Evolutionary conservation across 2,888 invertebrate species (phyloP).

Genomic region (Sympetrum striolatum): DNA sequence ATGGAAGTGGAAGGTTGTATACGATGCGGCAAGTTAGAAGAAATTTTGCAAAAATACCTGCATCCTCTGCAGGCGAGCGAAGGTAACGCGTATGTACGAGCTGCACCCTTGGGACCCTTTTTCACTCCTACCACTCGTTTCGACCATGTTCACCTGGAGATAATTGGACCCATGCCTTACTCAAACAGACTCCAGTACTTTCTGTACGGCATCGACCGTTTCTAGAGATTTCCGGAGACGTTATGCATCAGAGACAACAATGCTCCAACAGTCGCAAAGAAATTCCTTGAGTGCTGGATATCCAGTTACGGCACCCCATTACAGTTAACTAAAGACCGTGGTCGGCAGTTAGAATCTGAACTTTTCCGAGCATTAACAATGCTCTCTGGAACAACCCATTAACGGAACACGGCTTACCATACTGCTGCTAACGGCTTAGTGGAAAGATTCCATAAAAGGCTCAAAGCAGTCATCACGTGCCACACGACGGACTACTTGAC

Average conservation of each 20-base stretch:
- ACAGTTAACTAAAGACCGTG: conserved; percentile 47
- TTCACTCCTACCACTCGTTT: too few species aligned
- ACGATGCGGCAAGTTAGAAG: too few species aligned
- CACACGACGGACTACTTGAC: conserved; percentile 51
- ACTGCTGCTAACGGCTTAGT: conserved; percentile 57
- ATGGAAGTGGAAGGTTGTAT: too few species aligned
- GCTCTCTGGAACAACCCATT: neutral
- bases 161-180: too few species aligned
- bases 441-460: conserved; percentile 57
- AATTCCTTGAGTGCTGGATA: conserved; percentile 57
- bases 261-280: conserved; percentile 55
- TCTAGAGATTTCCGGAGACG: conserved; percentile 57
- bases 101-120: too few species aligned
- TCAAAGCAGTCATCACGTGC: conserved; percentile 56
- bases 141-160: too few species aligned
- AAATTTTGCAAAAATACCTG: too few species aligned
- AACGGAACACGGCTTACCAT: neutral
- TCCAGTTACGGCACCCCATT: conserved; percentile 49
- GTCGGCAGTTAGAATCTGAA: conserved; percentile 45
- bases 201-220: conserved; percentile 51
- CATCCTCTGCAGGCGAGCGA: too few species aligned
- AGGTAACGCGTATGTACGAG: too few species aligned
- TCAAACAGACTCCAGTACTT: too few species aligned
- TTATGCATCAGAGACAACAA: conserved; percentile 55
- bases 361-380: conserved; percentile 51